Base-by-base conservation (phyloP, 2,113 vertebrate genomes). In the Brachionichthys hirsutus region DNA sequence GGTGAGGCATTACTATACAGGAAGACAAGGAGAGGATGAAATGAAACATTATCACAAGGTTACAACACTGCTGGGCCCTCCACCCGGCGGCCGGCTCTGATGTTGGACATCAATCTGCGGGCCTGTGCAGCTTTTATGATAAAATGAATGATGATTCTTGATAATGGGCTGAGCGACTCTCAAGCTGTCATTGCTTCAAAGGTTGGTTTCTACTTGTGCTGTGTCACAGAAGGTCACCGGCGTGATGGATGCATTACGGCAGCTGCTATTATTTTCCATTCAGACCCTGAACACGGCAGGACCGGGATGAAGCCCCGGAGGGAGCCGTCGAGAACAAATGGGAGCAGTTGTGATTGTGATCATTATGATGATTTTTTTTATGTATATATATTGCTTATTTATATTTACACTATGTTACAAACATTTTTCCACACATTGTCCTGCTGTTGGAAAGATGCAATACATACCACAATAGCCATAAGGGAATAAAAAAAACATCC, bases 211-310 rank as follows among this genome's bases (percentile, higher is more conserved):
- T 0, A 53, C 62, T 42, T 1, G 41, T 3, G 54, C 51, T 19
- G 62, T 51, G 42, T 41, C 18, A 16, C 64, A 54, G 70, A 78
- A 81, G 71, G 70, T 72, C 57, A 62, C 11, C 9, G 17, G 17
- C 20, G 47, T 85, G 74, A 81, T 87, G 61, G 61, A 70, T 70
- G 67, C 46, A 35, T 73, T 73, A 70, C 58, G 36, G 8, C 20
- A 2, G 41, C 11, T 0, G 35, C 40, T 51, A 9, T 74, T 73
- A 54, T 74, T 80, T 66, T 67, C 59, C 54, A 35, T 80, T 70
- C 2, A 30, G 86, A 93, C 80, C 92, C 92, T 2, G 92, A 89
- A 19, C 76, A 81, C 38, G 84, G 79, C 81, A 90, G 87, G 69
- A 85, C 57, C 72, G 73, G 76, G 9, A 68, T 78, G 18, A 92